Conservation (phyloP, 2,888 invertebrate genomes). For the Calliopum simillimum region DNA sequence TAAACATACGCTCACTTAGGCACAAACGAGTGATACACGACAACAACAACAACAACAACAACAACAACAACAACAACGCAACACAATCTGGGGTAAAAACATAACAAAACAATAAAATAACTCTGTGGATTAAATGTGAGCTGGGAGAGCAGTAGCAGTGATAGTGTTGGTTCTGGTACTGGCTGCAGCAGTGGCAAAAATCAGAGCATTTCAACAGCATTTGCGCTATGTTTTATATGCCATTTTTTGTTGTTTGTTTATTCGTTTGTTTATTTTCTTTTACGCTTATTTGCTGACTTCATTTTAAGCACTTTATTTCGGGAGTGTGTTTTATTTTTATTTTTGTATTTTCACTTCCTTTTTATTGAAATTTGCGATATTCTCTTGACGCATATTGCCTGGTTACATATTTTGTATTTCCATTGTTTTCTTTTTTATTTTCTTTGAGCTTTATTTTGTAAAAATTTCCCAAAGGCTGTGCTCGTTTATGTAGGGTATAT, state of each 20-base stretch:
- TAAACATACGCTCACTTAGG: constrained; percentile 1
- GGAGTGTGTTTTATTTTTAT: background rate
- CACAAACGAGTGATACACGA: background rate
- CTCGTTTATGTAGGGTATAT: too few species aligned
- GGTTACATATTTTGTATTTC: background rate
- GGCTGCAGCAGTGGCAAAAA: too few species aligned
- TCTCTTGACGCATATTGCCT: too few species aligned
- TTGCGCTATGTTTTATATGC: constrained; percentile 1
- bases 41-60: too few species aligned
- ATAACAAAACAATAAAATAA: constrained; percentile 1
- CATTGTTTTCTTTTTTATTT: background rate
- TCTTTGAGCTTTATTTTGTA: background rate
- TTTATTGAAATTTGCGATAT: background rate
- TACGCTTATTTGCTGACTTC: background rate
- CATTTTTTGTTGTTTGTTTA: background rate
- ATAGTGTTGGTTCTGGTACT: too few species aligned
- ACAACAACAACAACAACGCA: too few species aligned
- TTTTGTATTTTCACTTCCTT: background rate
- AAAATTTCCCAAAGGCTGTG: too few species aligned
- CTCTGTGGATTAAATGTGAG: background rate
- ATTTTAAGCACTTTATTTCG: background rate
- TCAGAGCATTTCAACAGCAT: background rate
- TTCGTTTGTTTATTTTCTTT: background rate
- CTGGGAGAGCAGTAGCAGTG: too few species aligned
- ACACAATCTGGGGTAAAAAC: background rate